Evolutionary conservation across 2,888 invertebrate genomes (phyloP).

Genomic region (Podotricha telesiphe): DNA sequence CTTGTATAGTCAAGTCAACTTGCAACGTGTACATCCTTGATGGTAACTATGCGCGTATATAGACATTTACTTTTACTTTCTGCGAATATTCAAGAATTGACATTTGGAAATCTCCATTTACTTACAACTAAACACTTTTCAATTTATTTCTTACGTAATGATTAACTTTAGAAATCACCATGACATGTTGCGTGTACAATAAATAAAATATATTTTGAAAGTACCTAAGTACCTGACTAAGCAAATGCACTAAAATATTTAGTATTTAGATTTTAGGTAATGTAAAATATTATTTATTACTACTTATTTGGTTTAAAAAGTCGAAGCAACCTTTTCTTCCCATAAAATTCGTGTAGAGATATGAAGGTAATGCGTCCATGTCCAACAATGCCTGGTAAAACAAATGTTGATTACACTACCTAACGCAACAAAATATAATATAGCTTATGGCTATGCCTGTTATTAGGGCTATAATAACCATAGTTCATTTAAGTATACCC

Average conservation of each 20-base stretch:
- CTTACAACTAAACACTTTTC: constrained; percentile 7
- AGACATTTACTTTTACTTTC: constrained; percentile 33
- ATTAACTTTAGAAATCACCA: constrained; percentile 11
- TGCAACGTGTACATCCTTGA: constrained; percentile 22
- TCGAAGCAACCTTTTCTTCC: no score
- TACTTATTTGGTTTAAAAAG: no score
- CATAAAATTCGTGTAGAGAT: no score
- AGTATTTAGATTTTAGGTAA: no score
- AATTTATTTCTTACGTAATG: background rate
- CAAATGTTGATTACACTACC: no score
- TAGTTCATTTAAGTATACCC: no score
- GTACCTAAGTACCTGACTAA: background rate
- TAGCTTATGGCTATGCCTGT: no score
- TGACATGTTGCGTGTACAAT: background rate
- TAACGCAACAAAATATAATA: no score
- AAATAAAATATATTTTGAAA: background rate
- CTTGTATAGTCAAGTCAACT: background rate
- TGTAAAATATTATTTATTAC: background rate
- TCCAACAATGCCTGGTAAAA: no score
- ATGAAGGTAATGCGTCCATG: no score
- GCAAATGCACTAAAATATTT: background rate
- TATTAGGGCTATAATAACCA: no score
- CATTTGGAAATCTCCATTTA: constrained; percentile 26
- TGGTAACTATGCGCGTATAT: constrained; percentile 15
- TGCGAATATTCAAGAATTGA: constrained; percentile 15